Percentiles rank a stretch among this genome's conserved stretches.
phyloP scores from a whole-genome alignment of 2,113 vertebrate species.

The Gulo gulo region DNA sequence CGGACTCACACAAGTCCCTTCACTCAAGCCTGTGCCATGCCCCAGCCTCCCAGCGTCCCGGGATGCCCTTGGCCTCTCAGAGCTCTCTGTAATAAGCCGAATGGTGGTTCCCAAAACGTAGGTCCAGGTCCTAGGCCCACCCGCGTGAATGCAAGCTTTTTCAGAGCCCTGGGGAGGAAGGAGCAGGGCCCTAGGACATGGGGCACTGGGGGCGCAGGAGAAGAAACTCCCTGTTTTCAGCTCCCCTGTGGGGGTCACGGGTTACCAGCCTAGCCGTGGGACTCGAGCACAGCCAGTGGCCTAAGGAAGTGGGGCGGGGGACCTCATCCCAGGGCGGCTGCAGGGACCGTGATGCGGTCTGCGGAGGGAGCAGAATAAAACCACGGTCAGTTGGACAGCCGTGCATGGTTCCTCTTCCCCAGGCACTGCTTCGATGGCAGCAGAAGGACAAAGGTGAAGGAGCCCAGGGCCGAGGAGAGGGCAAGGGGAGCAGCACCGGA shows the following conservation, averaged over 20 bases:
- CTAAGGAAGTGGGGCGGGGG: not conserved
- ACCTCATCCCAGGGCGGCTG: not conserved
- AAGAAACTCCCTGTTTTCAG: not conserved
- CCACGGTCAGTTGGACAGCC: not conserved
- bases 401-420: not conserved
- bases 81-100: not conserved
- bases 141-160: not conserved
- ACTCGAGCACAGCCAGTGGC: not conserved
- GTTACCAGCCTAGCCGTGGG: not conserved
- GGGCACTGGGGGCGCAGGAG: not conserved
- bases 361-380: not conserved
- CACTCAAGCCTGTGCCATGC: not conserved
- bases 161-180: not conserved
- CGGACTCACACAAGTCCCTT: not conserved
- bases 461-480: not conserved
- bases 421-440: too few relatives aligned
- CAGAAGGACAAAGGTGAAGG: not conserved
- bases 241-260: not conserved
- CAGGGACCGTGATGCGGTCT: not conserved
- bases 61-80: not conserved
- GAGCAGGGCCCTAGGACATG: not conserved
- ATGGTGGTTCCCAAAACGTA: not conserved
- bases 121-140: not conserved
- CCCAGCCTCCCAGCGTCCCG: not conserved
- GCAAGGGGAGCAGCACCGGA: not conserved